phyloP scores from a whole-genome alignment of 2,113 vertebrate species.

The Strix uralensis region DNA sequence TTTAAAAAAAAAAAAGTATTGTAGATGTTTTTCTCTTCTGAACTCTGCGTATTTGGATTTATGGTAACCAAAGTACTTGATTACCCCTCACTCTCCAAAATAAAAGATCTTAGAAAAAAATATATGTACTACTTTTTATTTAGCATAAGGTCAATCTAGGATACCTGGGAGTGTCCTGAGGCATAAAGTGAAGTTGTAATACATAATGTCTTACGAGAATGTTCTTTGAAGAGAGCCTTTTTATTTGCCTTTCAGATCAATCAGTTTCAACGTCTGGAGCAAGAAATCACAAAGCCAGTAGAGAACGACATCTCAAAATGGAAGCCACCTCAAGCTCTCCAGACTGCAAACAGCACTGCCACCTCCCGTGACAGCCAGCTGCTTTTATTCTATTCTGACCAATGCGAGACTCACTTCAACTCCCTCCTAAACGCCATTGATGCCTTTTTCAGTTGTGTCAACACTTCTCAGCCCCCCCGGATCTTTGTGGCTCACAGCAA shows the following conservation, averaged over 20 bases:
- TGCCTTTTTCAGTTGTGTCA: conserved; percentile 89
- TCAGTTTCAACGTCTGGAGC: conserved; percentile 92
- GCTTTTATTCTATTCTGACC: conserved; percentile 90
- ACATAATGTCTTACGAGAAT: fast-evolving
- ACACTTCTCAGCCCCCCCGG: conserved; percentile 86
- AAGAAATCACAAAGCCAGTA: conserved; percentile 91
- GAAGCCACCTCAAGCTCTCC: conserved; percentile 80
- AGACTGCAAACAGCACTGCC: conserved; percentile 47
- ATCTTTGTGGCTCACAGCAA: conserved; percentile 98
- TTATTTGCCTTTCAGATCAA: conserved; percentile 79
- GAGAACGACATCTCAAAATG: conserved; percentile 94
- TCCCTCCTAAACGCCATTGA: conserved; percentile 92
- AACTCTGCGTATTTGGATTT: background rate
- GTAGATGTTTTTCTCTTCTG: background rate
- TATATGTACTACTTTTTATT: background rate
- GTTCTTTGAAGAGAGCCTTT: background rate
- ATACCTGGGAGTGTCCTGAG: background rate
- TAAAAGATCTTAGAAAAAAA: background rate
- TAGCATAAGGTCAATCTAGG: background rate
- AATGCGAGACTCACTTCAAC: conserved; percentile 90
- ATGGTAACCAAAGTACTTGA: background rate
- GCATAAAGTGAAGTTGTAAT: background rate
- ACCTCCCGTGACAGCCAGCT: conserved; percentile 84
- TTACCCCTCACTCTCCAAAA: background rate
- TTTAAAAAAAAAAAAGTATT: background rate